phyloP scores from a whole-genome alignment of 2,888 invertebrate species.

The Ormia ochracea region DNA sequence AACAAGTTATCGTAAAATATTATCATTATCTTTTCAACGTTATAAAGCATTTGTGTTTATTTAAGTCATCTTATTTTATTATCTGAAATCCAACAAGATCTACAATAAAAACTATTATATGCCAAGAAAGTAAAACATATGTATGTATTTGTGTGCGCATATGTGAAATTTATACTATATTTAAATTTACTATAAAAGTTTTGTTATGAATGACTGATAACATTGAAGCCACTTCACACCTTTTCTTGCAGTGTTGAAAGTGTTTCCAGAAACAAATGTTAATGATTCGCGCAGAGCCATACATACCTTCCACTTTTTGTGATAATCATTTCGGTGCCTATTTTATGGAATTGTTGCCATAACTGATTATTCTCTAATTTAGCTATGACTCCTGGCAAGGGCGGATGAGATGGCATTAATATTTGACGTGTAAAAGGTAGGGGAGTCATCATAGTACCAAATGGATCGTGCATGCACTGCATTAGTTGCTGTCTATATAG shows the following conservation, averaged over 20 bases:
- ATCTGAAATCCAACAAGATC: neutral
- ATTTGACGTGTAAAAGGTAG: constrained; percentile 72
- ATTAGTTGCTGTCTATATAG: constrained; percentile 76
- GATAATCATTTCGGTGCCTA: constrained; percentile 89
- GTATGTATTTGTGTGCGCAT: neutral
- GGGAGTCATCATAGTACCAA: constrained; percentile 66
- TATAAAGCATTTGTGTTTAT: constrained; percentile 29
- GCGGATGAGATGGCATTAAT: constrained; percentile 73
- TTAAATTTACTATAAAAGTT: constrained; percentile 13
- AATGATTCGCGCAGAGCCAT: neutral
- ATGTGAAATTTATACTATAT: neutral
- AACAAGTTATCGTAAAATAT: constrained; percentile 13
- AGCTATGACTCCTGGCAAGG: constrained; percentile 77
- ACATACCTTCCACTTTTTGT: constrained; percentile 88
- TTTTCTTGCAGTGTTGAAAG: neutral
- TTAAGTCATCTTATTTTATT: neutral
- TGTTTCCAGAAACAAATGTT: neutral
- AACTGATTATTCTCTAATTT: constrained; percentile 82
- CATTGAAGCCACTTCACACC: constrained; percentile 28
- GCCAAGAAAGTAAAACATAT: neutral
- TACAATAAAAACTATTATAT: constrained; percentile 6
- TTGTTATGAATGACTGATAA: constrained; percentile 48
- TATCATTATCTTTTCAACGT: constrained; percentile 37
- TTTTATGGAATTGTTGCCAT: constrained; percentile 84
- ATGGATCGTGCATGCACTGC: constrained; percentile 75